phyloP scores from a whole-genome alignment of 2,888 invertebrate species.

The Brachylomia viminalis region DNA sequence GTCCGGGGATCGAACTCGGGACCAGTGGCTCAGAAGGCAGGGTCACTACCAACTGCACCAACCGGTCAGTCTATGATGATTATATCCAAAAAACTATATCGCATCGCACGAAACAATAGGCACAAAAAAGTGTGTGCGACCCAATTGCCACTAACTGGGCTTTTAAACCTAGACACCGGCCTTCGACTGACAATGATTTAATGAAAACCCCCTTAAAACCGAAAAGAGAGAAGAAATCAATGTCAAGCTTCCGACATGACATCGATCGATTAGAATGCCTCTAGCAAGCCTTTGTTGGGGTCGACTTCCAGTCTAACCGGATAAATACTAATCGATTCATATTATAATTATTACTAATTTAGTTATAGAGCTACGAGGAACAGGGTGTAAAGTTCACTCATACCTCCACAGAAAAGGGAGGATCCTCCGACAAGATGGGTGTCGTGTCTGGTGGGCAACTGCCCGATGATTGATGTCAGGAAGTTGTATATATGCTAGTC shows the following conservation, averaged over 20 bases:
- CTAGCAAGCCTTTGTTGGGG: neutral
- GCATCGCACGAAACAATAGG: neutral
- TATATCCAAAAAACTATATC: neutral
- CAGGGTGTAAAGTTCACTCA: no score
- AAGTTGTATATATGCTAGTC: no score
- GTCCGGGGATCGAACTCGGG: no score
- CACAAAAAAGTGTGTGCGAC: neutral
- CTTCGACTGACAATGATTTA: neutral
- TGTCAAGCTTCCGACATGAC: neutral
- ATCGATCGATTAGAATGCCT: neutral
- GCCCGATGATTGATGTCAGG: no score
- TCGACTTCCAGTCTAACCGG: neutral
- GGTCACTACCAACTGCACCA: no score
- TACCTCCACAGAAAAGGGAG: no score
- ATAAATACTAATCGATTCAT: neutral
- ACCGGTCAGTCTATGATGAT: neutral
- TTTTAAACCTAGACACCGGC: neutral
- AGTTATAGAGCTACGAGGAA: no score
- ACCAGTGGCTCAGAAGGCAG: no score
- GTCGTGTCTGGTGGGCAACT: no score
- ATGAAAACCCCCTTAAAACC: neutral
- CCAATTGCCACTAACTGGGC: neutral
- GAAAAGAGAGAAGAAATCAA: neutral
- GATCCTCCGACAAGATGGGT: no score
- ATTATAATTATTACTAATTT: no score